Percentiles rank a stretch among this genome's conserved stretches.
Evolutionary conservation across 2,113 vertebrate species (phyloP).

Genomic region (Carassius auratus): DNA sequence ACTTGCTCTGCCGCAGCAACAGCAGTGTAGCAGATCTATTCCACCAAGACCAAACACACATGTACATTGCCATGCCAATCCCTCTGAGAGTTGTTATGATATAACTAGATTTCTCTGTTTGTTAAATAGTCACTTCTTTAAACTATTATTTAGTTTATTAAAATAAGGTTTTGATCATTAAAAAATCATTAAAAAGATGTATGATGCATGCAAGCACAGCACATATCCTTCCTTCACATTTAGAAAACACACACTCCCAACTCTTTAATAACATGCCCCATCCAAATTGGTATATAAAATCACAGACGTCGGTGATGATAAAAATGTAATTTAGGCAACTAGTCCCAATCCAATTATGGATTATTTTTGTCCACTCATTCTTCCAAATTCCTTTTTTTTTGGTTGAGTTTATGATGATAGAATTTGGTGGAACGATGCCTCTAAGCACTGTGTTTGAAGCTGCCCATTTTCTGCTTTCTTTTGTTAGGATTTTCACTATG

Average conservation of each 20-base stretch:
- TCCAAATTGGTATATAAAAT: neutral
- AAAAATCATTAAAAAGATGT: neutral
- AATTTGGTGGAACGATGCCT: neutral
- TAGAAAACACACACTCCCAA: neutral
- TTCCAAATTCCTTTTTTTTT: neutral
- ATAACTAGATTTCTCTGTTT: too few relatives aligned
- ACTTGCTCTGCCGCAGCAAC: too few relatives aligned
- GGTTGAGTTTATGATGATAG: neutral
- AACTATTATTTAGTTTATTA: neutral
- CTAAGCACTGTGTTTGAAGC: conserved; percentile 57
- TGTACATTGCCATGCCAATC: too few relatives aligned
- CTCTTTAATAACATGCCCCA: neutral
- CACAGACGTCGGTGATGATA: neutral
- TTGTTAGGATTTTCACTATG: conserved; percentile 74
- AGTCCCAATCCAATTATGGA: neutral
- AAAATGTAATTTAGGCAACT: neutral
- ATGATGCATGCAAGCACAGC: neutral
- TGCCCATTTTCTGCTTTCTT: conserved; percentile 60
- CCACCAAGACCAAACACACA: too few relatives aligned
- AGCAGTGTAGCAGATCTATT: too few relatives aligned
- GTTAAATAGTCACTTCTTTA: too few relatives aligned
- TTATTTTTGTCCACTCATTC: neutral
- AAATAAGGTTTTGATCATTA: neutral
- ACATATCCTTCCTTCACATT: neutral
- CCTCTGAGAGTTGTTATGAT: too few relatives aligned